Percentiles rank a stretch among this genome's conserved stretches.
Conservation (phyloP, 2,797 vertebrate species). For the Sebastes glaucus region DNA sequence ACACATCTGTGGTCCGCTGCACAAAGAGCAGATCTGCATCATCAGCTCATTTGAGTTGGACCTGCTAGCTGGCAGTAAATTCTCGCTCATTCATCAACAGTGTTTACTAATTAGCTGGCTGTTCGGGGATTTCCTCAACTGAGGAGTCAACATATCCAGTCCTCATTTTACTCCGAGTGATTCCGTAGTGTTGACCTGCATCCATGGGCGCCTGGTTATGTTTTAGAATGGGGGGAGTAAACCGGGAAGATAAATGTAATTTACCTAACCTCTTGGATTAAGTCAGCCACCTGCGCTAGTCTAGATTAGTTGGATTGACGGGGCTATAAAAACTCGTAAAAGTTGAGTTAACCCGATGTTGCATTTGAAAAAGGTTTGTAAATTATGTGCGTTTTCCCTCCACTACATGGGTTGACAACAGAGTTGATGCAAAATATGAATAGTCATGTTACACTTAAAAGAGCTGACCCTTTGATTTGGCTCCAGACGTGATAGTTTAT, state of each 20-base stretch:
- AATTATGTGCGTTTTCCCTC: background rate
- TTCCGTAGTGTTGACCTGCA: background rate
- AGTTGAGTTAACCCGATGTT: background rate
- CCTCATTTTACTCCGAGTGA: background rate
- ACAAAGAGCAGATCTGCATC: conserved; percentile 44
- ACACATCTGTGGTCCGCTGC: conserved; percentile 26
- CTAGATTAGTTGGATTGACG: background rate
- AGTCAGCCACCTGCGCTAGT: background rate
- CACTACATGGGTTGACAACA: background rate
- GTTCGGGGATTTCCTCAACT: conserved; percentile 44
- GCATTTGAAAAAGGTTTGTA: background rate
- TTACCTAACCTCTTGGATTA: background rate
- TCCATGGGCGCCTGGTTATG: background rate
- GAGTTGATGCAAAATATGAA: background rate
- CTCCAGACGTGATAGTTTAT: background rate
- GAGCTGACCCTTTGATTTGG: background rate
- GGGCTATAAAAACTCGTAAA: background rate
- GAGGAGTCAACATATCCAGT: conserved; percentile 40
- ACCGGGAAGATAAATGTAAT: background rate
- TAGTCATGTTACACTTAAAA: background rate
- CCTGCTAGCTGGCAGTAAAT: conserved; percentile 42
- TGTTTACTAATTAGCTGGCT: conserved; percentile 60
- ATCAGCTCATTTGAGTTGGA: conserved; percentile 51
- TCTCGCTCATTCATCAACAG: conserved; percentile 58
- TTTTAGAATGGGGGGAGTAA: background rate